These are phyloP conservation scores for Drosophila incognita DNA, from an alignment of 2,888 invertebrate genomes.

Conservation along the genomic window DNA sequence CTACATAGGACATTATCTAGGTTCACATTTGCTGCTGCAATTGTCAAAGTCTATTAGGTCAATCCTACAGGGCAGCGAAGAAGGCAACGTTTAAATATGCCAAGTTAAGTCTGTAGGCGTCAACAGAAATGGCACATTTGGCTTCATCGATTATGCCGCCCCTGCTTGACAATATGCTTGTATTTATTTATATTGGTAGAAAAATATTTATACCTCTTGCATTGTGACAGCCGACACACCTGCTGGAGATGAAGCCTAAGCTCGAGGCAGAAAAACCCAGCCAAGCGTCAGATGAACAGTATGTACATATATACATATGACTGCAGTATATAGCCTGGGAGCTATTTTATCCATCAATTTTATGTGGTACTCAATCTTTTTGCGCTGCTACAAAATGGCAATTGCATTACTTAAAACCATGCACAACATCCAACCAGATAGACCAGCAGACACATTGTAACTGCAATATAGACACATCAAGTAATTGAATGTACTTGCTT, in stretches of 20 bases:
- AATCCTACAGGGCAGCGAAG: background rate
- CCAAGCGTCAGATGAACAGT: conserved; percentile 28
- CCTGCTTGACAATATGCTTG: conserved; percentile 17
- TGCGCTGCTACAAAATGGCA: conserved; percentile 62
- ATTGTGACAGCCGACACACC: conserved; percentile 45
- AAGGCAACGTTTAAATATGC: conserved; percentile 24
- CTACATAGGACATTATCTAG: too few relatives aligned
- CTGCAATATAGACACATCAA: conserved; percentile 70
- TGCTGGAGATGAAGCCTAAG: conserved; percentile 8
- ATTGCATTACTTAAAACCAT: conserved; percentile 55
- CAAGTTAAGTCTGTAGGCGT: conserved; percentile 22
- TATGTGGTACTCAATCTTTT: conserved; percentile 64
- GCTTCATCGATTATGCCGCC: background rate
- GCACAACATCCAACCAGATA: conserved; percentile 11
- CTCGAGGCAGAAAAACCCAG: background rate
- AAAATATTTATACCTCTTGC: conserved; percentile 44
- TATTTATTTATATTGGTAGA: conserved; percentile 44
- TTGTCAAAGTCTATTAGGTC: background rate
- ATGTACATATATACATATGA: background rate
- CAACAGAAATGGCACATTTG: conserved; percentile 30
- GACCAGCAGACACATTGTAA: conserved; percentile 56
- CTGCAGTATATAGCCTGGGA: conserved; percentile 18
- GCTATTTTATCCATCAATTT: conserved; percentile 69
- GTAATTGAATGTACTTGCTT: conserved; percentile 74
- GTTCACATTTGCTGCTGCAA: too few relatives aligned